Base-by-base conservation (phyloP, 2,888 invertebrate species). In the Phengaris arion region DNA sequence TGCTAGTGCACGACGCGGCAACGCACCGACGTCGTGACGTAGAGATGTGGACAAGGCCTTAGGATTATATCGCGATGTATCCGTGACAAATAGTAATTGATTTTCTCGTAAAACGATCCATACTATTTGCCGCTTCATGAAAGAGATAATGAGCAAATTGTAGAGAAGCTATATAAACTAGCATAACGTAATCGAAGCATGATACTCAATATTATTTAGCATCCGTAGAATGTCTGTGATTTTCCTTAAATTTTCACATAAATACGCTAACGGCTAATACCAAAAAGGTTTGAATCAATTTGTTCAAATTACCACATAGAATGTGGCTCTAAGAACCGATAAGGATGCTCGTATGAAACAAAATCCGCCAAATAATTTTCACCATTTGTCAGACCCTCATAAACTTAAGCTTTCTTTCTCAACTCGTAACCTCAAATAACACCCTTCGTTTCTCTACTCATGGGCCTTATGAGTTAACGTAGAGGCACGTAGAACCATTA, bases 31-130 rank as follows among this genome's bases (percentile, higher is more conserved):
- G 35, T 35, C 52, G 52, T 52, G 52, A 9, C 52, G 52, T 52
- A 4, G 12, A 12, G 4, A 10, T 12, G 10, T 52, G 52, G 52
- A 52, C 10, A 52, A 4, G 52, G 7, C 8, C 52, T 10, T 35
- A 64, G 64, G 35, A 64, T 45, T 64, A 45, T 52, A 52, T 35
- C 12, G 22, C 12, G 35, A 12, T n/a, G n/a, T 64, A 64, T 45
- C 64, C 35, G 64, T 45, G 64, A 64, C 64, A 64, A 64, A 64
- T 64, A 64, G 64, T 45, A 45, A 64, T 64, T 64, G 64, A 64
- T 64, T 64, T 64, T 52, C 52, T 52, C 52, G 52, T 64, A 64
- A 64, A 64, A 64, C 64, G 64, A 35, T 64, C 64, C 35, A 52
- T 52, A 52, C 9, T 64, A 64, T 64, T 64, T 35, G 35, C 64